Percentiles rank a stretch among this genome's conserved stretches.
phyloP scores from a whole-genome alignment of 2,113 vertebrate genomes.

The Podarcis raffonei region DNA sequence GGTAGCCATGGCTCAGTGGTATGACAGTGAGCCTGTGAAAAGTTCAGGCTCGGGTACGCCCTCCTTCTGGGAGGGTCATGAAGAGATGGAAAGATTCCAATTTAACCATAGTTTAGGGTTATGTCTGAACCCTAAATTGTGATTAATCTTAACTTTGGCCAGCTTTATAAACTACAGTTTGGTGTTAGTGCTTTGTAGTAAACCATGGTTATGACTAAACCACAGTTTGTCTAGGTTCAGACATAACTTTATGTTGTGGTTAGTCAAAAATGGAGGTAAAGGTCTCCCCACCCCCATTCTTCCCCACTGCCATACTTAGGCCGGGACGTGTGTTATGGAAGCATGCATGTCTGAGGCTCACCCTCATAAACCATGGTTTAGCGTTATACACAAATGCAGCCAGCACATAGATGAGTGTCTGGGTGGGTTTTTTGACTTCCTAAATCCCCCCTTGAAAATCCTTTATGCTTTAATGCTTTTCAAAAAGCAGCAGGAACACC shows the following conservation, averaged over 20 bases:
- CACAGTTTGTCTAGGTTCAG: not conserved
- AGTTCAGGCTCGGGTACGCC: not conserved
- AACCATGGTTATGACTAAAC: not conserved
- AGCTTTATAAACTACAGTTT: not conserved
- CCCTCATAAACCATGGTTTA: not conserved
- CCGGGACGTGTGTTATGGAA: not conserved
- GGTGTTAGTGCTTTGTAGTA: too few relatives aligned
- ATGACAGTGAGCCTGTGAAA: not conserved
- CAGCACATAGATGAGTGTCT: not conserved
- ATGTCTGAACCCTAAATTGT: too few relatives aligned
- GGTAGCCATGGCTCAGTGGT: not conserved
- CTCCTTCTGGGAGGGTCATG: not conserved
- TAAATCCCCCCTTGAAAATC: not conserved
- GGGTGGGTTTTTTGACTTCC: not conserved
- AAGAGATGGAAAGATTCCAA: not conserved
- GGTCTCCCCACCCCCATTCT: not conserved
- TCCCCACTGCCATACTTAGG: too few relatives aligned
- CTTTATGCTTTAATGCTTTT: slow-evolving; percentile 9
- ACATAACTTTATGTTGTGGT: not conserved
- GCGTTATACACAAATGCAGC: not conserved
- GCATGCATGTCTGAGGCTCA: not conserved
- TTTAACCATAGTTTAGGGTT: not conserved
- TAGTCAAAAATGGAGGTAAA: not conserved
- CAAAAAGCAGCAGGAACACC: slow-evolving; percentile 9
- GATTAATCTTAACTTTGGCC: too few relatives aligned